Evolutionary conservation across 1,140 invertebrate genomes (phyloP).

Genomic region (Lucilia sericata): DNA sequence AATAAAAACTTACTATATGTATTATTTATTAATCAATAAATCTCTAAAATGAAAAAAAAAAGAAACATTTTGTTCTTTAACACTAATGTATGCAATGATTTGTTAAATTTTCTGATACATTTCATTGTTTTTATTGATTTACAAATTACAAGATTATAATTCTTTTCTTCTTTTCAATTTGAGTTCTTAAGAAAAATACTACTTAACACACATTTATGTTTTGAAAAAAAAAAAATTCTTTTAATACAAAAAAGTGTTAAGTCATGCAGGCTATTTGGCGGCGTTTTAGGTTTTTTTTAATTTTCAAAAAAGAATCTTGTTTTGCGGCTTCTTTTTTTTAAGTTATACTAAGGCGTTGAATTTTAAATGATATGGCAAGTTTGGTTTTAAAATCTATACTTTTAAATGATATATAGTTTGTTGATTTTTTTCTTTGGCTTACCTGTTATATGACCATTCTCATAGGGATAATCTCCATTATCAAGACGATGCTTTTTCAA

Average conservation of each 20-base stretch:
- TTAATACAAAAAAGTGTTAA: background rate
- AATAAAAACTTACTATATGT: background rate
- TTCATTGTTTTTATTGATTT: background rate
- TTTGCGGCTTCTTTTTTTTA: conserved; percentile 1
- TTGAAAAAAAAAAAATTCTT: background rate
- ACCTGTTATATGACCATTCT: conserved; percentile 90
- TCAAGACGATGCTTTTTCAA: conserved; percentile 94
- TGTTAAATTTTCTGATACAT: conserved; percentile 16
- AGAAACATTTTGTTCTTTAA: background rate
- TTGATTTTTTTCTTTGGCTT: conserved; percentile 67
- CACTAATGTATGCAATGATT: conserved; percentile 36
- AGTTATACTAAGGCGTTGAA: background rate
- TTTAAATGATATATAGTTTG: background rate
- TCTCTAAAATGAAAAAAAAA: too few relatives aligned
- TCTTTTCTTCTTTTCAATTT: background rate
- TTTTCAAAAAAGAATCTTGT: background rate
- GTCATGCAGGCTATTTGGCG: conserved; percentile 25
- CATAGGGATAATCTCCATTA: conserved; percentile 90
- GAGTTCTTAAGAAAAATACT: conserved; percentile 9
- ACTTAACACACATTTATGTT: background rate
- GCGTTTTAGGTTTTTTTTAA: background rate
- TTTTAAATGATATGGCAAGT: conserved; percentile 30
- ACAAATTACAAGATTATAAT: conserved; percentile 27
- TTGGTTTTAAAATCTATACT: background rate
- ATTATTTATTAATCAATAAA: background rate